Base-by-base conservation (phyloP, 2,797 vertebrate genomes). In the Pipistrellus pygmaeus region DNA sequence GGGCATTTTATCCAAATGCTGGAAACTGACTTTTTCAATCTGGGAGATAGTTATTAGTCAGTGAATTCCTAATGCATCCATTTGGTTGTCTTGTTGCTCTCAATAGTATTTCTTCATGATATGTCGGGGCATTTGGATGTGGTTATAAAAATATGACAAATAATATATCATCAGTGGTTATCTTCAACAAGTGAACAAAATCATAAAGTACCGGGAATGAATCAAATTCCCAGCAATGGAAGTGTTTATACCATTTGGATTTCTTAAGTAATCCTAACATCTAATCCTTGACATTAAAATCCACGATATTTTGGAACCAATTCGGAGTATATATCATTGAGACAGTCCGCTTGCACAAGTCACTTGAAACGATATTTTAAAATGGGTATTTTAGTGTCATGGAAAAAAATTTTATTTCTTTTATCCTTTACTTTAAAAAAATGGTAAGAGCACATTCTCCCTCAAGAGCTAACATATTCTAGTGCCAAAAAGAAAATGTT, bases 381-480 rank as follows among this genome's bases (percentile, higher is more conserved):
- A 85, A 89, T 81, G 38, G 17, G n/a, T 69, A 94, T 72, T 90
- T 90, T 30, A 77, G 72, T 78, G n/a, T 85, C 64, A 77, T 1
- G 55, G 82, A 72, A 71, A 71, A 66, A 62, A 18, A 0, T 21
- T 53, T 48, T 32, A 5, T 66, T 90, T 76, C 27, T 32, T 27
- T 86, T 68, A 92, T 81, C 6, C 9, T 93, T 82, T 82, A 66
- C 46, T 94, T 92, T 62, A 7, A 46, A 75, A 87, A 73, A 86
- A 57, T 53, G 9, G 1, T 51, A 53, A 95, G 80, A 87, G 35
- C 38, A 69, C n/a, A 32, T 92, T 95, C 32, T 41, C 80, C 18
- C n/a, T 82, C 66, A 41, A 92, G 23, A 87, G 55, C 92, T 64
- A 85, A n/a, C 23, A 87, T 15, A 23, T 9, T 25, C 11, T 1